A percentile compares a stretch with the other conserved stretches of the same genome.
Evolutionary conservation across 1,140 invertebrate genomes (phyloP).

Genomic region (Aphelinus atriplicis): DNA sequence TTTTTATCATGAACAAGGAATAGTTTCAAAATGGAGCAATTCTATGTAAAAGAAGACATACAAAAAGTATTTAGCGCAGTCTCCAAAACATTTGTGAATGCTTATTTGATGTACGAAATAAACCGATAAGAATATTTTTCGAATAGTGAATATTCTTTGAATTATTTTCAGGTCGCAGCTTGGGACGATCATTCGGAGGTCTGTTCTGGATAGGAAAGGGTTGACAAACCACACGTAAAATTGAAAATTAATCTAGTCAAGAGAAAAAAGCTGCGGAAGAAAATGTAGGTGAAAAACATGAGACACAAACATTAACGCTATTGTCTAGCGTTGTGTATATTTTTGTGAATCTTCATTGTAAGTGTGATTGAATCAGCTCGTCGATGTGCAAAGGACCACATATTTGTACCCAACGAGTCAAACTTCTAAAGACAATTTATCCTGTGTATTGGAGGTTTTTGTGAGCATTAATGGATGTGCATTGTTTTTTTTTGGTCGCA

Average conservation of each 20-base stretch:
- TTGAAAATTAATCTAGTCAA: constrained; percentile 64
- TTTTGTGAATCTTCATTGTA: constrained; percentile 46
- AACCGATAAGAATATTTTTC: no score
- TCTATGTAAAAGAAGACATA: no score
- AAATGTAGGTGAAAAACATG: constrained; percentile 35
- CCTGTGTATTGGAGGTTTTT: constrained; percentile 31
- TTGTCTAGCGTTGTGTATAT: constrained; percentile 40
- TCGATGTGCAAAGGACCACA: constrained; percentile 17
- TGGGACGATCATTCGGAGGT: constrained; percentile 89
- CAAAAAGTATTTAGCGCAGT: no score
- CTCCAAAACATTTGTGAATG: no score
- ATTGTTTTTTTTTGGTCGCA: constrained; percentile 43
- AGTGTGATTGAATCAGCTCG: constrained; percentile 25
- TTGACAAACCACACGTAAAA: constrained; percentile 40
- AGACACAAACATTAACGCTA: constrained; percentile 34
- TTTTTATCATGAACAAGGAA: constrained; percentile 1
- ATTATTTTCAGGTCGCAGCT: constrained; percentile 72
- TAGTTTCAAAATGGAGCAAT: no score
- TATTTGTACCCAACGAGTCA: constrained; percentile 24
- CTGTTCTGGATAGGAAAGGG: constrained; percentile 73
- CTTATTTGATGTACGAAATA: no score
- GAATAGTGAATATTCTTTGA: not conserved
- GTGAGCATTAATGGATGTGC: constrained; percentile 32
- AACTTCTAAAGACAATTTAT: constrained; percentile 29
- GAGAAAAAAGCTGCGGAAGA: constrained; percentile 47